Evolutionary conservation across 2,888 invertebrate genomes (phyloP), one percentile per base, ranked within the genome.

Genomic region (Pristionchus arcanus): DNA sequence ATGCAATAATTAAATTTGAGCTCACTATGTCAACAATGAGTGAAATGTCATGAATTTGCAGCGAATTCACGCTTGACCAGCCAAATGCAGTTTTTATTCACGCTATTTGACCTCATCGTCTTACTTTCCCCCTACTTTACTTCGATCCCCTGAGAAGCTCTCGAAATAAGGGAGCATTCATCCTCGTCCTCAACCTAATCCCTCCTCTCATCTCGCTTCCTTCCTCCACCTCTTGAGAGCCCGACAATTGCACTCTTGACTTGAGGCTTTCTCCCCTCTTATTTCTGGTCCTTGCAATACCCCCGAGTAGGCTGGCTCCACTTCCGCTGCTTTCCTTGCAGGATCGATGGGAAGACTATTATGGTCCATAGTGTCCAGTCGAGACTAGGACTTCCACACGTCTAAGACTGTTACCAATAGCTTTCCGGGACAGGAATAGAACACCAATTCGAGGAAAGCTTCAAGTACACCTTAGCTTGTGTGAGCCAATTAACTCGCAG

Each of bases 171-270:
- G 71, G 77, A 2, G 25, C 42, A 19, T 77, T 77, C 42, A 49
- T 49, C 34, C 42, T 25, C 77, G 11, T 37, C 77, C 31, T 42
- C 77, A 77, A 77, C 77, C 77, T 77, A 77, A 77, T 77, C 49
- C 77, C n/a, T 68, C 68, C 77, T 25, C 74, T 74, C 74, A 31
- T 74, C 74, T 74, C 16, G 34, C 74, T 28, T n/a, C 21, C 66
- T 66, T 68, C 9, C 42, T n/a, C 34, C 77, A 77, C 77, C 77
- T n/a, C 77, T 77, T 42, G 42, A 77, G 42, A 15, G 19, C 77
- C 9, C 42, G 25, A 77, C 77, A 77, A 77, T 77, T 77, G 77
- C 49, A 77, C 77, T 77, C 77, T 74, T 74, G 34, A 74, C 37
- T 71, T 42, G 77, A 68, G 68, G 77, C 77, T 77, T 42, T 77